Evolutionary conservation across 2,797 vertebrate genomes (phyloP).

Genomic region (Molossus alvarezi): DNA sequence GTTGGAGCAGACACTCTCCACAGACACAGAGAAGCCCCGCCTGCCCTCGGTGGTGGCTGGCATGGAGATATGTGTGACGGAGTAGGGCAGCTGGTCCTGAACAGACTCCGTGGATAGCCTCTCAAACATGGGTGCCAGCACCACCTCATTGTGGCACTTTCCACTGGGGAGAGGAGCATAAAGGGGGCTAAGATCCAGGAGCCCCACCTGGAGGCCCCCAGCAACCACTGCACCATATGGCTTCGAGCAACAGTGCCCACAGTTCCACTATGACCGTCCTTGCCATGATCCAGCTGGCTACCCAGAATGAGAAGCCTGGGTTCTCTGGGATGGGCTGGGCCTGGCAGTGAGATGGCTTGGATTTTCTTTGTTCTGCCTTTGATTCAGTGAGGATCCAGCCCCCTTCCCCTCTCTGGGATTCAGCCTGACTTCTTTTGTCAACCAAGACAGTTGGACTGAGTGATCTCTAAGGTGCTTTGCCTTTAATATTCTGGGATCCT

Average conservation of each 20-base stretch:
- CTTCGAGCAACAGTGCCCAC: background rate
- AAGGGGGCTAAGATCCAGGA: background rate
- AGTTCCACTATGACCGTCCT: background rate
- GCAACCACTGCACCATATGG: background rate
- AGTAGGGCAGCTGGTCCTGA: constrained; percentile 96
- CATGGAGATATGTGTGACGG: constrained; percentile 97
- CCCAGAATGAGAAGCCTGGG: background rate
- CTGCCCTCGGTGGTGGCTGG: constrained; percentile 96
- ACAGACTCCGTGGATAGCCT: constrained; percentile 94
- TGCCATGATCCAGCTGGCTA: background rate
- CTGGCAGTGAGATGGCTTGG: background rate
- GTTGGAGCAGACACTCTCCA: constrained; percentile 92
- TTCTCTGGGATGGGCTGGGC: background rate
- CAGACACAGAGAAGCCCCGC: constrained; percentile 95
- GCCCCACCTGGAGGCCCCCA: background rate
- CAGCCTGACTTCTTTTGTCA: constrained; percentile 4
- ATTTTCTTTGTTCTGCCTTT: constrained; percentile 4
- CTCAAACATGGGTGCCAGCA: constrained; percentile 97
- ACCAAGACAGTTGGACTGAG: background rate
- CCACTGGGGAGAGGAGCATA: constrained; percentile 91
- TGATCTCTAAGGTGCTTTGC: background rate
- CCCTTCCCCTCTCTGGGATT: background rate
- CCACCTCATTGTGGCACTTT: constrained; percentile 97
- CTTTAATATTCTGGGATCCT: constrained; percentile 35
- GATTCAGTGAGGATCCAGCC: background rate